Conservation (phyloP, 2,888 invertebrate genomes). For the Chouioia cunea region DNA sequence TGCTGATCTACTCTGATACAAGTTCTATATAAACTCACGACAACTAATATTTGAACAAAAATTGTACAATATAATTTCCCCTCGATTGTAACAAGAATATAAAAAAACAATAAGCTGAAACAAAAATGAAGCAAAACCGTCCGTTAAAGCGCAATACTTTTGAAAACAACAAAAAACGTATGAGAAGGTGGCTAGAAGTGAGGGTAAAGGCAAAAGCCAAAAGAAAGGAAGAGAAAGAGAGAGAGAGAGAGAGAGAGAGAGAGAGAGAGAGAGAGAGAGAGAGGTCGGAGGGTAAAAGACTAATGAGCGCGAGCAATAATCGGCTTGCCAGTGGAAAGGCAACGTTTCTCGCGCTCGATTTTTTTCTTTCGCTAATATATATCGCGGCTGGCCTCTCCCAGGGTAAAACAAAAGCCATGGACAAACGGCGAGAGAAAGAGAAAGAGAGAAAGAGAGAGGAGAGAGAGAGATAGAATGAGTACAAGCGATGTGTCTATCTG, state of each 20-base stretch:
- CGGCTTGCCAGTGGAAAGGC: slow-evolving; percentile 19
- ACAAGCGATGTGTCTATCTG: no score
- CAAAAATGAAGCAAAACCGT: no score
- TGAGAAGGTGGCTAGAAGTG: no score
- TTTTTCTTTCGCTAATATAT: slow-evolving; percentile 58
- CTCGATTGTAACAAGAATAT: no score
- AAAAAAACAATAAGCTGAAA: no score
- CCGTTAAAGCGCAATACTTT: no score
- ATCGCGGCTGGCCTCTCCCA: slow-evolving; percentile 51
- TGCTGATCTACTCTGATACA: no score
- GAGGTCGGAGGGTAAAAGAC: slow-evolving; percentile 27
- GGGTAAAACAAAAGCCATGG: slow-evolving; percentile 64
- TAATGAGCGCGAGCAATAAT: slow-evolving; percentile 44
- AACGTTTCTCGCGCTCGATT: background rate
- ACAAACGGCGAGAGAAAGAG: slow-evolving; percentile 57
- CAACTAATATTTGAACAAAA: no score
- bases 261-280: background rate
- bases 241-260: background rate
- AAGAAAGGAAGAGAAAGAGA: slow-evolving; percentile 3
- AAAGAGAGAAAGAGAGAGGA: slow-evolving; percentile 33
- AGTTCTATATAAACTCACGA: no score
- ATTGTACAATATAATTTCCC: no score
- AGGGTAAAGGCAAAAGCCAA: background rate
- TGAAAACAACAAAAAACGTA: no score
- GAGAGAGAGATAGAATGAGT: no score